A percentile compares a stretch with the other conserved stretches of the same genome.
These are phyloP conservation scores for Platycheirus albimanus DNA, from an alignment of 2,888 invertebrate species.

Conservation along the genomic window DNA sequence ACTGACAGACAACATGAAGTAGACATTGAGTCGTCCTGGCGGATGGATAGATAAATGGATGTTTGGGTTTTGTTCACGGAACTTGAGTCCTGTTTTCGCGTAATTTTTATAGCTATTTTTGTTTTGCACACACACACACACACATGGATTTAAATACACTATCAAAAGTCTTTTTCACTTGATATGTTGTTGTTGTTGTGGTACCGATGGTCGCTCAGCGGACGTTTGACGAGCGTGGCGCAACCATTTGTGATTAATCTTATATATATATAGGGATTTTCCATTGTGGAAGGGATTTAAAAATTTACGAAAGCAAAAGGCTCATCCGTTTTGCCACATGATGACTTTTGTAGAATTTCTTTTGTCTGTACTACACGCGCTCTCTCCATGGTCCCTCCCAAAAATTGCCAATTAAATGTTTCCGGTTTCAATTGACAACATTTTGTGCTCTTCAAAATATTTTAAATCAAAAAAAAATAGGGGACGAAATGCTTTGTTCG, in stretches of 20 bases:
- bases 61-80: conserved; percentile 46
- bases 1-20: conserved; percentile 56
- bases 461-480: too few relatives aligned
- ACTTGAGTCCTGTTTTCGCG: conserved; percentile 57
- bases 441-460: too few relatives aligned
- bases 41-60: conserved; percentile 46
- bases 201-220: too few relatives aligned
- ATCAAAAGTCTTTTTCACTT: neutral
- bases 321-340: conserved; percentile 25
- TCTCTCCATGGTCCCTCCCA: neutral
- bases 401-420: conserved; percentile 5
- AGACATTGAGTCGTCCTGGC: conserved; percentile 71
- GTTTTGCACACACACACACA: conserved; percentile 29
- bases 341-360: conserved; percentile 12
- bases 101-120: conserved; percentile 50
- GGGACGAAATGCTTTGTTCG: too few relatives aligned
- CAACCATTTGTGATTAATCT: conserved; percentile 61
- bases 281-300: conserved; percentile 46
- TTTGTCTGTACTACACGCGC: neutral
- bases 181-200: conserved; percentile 35
- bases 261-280: conserved; percentile 42
- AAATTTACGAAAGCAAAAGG: conserved; percentile 33
- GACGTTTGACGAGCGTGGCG: too few relatives aligned
- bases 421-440: conserved; percentile 10
- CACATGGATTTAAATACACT: conserved; percentile 10